Base-by-base conservation (phyloP, 2,113 vertebrate genomes). In the Psittacula cyanocephala region DNA sequence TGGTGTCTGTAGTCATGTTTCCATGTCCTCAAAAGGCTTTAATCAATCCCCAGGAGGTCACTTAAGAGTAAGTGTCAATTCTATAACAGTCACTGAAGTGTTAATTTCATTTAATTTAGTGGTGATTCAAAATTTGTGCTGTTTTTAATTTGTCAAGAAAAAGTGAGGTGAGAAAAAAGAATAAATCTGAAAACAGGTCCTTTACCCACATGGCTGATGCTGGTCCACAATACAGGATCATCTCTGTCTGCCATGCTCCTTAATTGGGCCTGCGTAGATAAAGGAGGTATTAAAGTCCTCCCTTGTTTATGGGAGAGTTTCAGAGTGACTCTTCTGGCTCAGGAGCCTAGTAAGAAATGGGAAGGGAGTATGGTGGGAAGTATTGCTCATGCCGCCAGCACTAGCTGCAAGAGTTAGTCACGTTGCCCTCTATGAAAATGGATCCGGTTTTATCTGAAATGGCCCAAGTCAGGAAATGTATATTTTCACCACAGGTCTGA, bases 361-460 rank as follows among this genome's bases (percentile, higher is more conserved):
- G 10, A 35, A 67, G 33, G 44, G 24, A 44, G 31, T 4, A 7
- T 29, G 44, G 43, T 68, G 62, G 39, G 62, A 89, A 72, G 18
- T 41, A 27, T 19, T 59, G 46, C 60, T 86, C 29, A 28, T 4
- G 15, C 69, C 27, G 37, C n/a, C 65, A 22, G 2, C 0, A 0
- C 47, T 27, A 75, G 37, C 43, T 60, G 39, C 60, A 41, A 11
- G 65, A 44, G 22, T 41, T 50, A 15, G 74, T 79, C 65, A 44
- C 24, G 0, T 3, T 16, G n/a, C 41, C 3, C 0, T 44, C 47
- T 11, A 13, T 50, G 49, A 20, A 88, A 89, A 87, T 25, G 59
- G 33, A 31, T 28, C 71, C 27, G 47, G 41, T 37, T 95, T 95
- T 95, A 67, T 94, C 72, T 90, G 39, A 50, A 77, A 49, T 8